Evolutionary conservation across 1,140 invertebrate species (phyloP).

Genomic region (Sitophilus oryzae): DNA sequence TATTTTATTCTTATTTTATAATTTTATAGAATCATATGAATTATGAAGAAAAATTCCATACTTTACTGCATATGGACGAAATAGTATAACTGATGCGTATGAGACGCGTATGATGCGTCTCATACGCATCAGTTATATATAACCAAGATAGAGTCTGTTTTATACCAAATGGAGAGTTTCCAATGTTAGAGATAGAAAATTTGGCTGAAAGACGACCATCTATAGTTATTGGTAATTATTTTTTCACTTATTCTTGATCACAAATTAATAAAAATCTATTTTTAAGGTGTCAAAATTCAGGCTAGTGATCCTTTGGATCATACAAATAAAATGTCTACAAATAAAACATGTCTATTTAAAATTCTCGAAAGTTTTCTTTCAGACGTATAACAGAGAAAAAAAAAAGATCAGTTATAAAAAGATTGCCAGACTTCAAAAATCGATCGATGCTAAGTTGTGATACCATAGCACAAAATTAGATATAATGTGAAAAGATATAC

Average conservation of each 20-base stretch:
- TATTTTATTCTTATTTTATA: too few relatives aligned
- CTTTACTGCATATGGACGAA: slow-evolving; percentile 75
- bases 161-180: slow-evolving; percentile 57
- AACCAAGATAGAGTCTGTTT: slow-evolving; percentile 63
- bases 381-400: slow-evolving; percentile 40
- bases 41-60: slow-evolving; percentile 61
- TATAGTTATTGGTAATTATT: slow-evolving; percentile 54
- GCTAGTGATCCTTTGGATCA: slow-evolving; percentile 48
- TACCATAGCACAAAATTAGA: too few relatives aligned
- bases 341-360: slow-evolving; percentile 40
- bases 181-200: slow-evolving; percentile 70
- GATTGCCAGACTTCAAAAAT: too few relatives aligned
- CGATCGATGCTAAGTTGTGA: too few relatives aligned
- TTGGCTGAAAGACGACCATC: slow-evolving; percentile 80
- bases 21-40: slow-evolving; percentile 43
- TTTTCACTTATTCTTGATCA: background rate
- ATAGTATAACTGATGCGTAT: slow-evolving; percentile 58
- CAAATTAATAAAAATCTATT: background rate
- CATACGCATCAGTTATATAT: too few relatives aligned
- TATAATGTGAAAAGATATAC: too few relatives aligned
- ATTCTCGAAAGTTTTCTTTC: slow-evolving; percentile 38
- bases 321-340: slow-evolving; percentile 39
- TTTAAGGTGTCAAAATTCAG: slow-evolving; percentile 60
- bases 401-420: too few relatives aligned
- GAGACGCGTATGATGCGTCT: too few relatives aligned